These are phyloP conservation scores for Hoplodrina ambigua DNA, from an alignment of 2,888 invertebrate genomes.

Conservation along the genomic window DNA sequence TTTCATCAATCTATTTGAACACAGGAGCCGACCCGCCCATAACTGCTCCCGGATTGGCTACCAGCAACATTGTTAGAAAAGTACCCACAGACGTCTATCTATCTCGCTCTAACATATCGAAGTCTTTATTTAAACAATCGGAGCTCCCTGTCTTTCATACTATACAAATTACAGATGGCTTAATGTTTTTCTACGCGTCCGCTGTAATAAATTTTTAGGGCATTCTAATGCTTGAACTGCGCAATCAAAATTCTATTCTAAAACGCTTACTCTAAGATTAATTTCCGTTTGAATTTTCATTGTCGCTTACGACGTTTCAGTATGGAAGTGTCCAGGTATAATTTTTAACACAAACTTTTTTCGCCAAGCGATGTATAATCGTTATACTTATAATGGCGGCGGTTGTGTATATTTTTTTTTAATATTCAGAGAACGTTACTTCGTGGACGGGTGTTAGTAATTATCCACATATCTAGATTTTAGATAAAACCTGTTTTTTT, in stretches of 20 bases:
- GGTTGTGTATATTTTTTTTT: conserved; percentile 71
- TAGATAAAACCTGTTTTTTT: conserved; percentile 78
- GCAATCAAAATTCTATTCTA: conserved; percentile 62
- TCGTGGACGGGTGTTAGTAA: conserved; percentile 82
- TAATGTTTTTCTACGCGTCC: conserved; percentile 85
- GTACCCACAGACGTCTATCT: conserved; percentile 67
- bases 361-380: conserved; percentile 83
- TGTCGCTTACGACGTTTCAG: conserved; percentile 63
- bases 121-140: conserved; percentile 41
- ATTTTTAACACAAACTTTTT: conserved; percentile 85
- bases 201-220: conserved; percentile 78
- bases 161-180: conserved; percentile 86
- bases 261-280: rapidly evolving
- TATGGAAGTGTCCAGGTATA: conserved; percentile 66
- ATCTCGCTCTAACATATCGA: conserved; percentile 74
- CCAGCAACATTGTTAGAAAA: conserved; percentile 75
- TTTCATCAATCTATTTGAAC: conserved; percentile 75
- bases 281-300: conserved; percentile 29
- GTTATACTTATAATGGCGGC: conserved; percentile 82
- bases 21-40: conserved; percentile 81
- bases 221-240: conserved; percentile 69
- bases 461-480: conserved; percentile 87
- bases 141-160: conserved; percentile 76
- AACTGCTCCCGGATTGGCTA: conserved; percentile 84
- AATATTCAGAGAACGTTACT: conserved; percentile 82